These are phyloP conservation scores for Heteromormyrus szaboi DNA, from an alignment of 2,797 vertebrate genomes.

Conservation along the genomic window DNA sequence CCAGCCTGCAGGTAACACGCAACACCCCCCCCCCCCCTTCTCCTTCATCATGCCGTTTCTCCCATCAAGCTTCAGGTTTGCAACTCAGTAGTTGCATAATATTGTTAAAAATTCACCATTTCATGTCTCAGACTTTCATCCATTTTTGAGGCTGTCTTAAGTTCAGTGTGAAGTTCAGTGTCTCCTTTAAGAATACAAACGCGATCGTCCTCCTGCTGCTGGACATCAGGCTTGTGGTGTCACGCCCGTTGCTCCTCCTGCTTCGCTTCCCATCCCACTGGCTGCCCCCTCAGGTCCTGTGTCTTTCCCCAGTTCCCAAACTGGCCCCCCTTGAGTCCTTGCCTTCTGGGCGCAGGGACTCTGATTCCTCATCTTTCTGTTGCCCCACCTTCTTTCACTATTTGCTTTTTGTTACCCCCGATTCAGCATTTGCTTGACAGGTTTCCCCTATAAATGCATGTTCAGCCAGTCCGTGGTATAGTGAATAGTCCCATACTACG, in stretches of 20 bases:
- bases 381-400: background rate
- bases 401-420: background rate
- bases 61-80: background rate
- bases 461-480: background rate
- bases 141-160: background rate
- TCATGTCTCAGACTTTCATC: background rate
- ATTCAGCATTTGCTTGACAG: too few relatives aligned
- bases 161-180: background rate
- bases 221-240: background rate
- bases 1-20: slow-evolving; percentile 66
- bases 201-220: background rate
- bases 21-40: background rate
- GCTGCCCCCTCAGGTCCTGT: background rate
- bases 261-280: background rate
- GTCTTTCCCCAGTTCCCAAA: background rate
- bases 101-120: background rate
- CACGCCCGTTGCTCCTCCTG: background rate
- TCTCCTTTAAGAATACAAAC: background rate
- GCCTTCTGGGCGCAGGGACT: background rate
- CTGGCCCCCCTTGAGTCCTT: background rate
- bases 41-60: background rate
- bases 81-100: too few relatives aligned
- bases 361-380: background rate
- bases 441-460: background rate
- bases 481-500: background rate